Base-by-base conservation (phyloP, 1,140 invertebrate species). In the Drosophila nigromelanica region DNA sequence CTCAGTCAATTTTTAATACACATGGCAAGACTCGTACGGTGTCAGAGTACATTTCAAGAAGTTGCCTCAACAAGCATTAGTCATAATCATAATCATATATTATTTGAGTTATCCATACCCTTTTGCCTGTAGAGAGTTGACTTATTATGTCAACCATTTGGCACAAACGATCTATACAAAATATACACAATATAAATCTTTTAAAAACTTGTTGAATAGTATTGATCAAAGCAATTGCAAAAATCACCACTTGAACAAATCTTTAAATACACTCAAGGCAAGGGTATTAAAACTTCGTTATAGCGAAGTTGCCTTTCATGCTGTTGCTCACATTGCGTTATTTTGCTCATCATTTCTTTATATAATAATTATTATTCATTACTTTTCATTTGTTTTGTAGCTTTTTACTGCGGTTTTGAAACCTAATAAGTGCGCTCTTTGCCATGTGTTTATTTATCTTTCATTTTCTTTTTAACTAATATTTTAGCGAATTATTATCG, bases 401-500 rank as follows among this genome's bases (percentile, higher is more conserved):
- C 42, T 70, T 64, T 74, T 74, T 50, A 50, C 70, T 87, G 81
- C 64, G 82, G 81, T 87, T 78, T 85, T 78, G 81, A 86, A 86
- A 86, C 81, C 81, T 78, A 76, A 55, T 70, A 70, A 76, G 78
- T 82, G 82, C 81, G 67, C 51, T 51, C 51, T 35, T 58, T 58
- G 64, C 33, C 55, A 67, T 56, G 50, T n/a, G 18, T 27, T 48
- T 8, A 27, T 43, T 10, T 33, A 14, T 40, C 52, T 47, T 60
- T 35, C n/a, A 12, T 10, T 33, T 59, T 58, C 45, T 70, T 24
- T 37, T 63, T 51, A 50, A 56, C 51, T 61, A 51, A 24, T 55
- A 39, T 58, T 43, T 40, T 11, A 66, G 52, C 64, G 64, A 67
- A 51, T 60, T 60, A 40, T 60, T 35, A 68, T 60, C 39, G 60